Conservation (phyloP, 2,113 vertebrate genomes). For the Hippocampus mohnikei region DNA sequence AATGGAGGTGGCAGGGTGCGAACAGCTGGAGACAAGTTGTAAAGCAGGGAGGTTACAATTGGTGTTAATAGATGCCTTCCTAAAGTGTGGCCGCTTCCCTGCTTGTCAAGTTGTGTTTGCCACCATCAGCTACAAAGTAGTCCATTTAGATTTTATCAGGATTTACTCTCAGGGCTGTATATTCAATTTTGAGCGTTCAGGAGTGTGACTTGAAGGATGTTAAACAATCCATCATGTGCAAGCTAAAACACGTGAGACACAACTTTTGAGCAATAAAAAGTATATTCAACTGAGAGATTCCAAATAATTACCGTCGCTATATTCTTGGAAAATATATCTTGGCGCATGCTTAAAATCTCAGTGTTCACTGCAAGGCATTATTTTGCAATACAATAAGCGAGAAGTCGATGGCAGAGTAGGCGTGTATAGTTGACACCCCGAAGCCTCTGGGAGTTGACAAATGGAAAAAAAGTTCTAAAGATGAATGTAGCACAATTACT, state of each 20-base stretch:
- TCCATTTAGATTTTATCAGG: neutral
- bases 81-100: slow-evolving; percentile 49
- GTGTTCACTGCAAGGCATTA: neutral
- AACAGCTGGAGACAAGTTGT: slow-evolving; percentile 58
- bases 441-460: slow-evolving; percentile 63
- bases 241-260: too few species aligned
- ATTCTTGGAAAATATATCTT: neutral
- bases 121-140: slow-evolving; percentile 3
- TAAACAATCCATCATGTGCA: neutral
- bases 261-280: neutral
- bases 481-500: slow-evolving; percentile 73
- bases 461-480: slow-evolving; percentile 62
- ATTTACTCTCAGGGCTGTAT: neutral
- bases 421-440: slow-evolving; percentile 46
- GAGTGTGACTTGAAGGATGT: neutral
- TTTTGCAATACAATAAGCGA: neutral
- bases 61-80: slow-evolving; percentile 68
- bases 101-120: slow-evolving; percentile 19
- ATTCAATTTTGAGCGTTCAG: neutral
- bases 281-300: neutral
- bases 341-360: neutral
- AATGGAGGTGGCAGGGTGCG: slow-evolving; percentile 56
- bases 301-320: neutral
- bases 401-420: slow-evolving; percentile 25
- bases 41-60: slow-evolving; percentile 63